Base-by-base conservation (phyloP, 2,888 invertebrate species). In the Chorisops tibialis region DNA sequence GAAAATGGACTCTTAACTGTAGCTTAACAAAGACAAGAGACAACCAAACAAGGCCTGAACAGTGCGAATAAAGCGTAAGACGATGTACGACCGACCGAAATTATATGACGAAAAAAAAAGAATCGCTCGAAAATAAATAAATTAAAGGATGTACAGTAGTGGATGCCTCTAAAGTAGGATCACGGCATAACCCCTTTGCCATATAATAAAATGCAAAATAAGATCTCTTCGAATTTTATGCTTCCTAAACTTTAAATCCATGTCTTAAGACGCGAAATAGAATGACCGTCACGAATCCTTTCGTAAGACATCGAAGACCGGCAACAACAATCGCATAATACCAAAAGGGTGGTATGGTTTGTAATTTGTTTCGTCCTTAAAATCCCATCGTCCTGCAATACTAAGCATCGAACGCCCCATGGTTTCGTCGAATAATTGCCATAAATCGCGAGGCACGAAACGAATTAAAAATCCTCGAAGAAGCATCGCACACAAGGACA, bases 211-310 rank as follows among this genome's bases (percentile, higher is more conserved):
- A 65, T 63, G 61, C 59, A 65, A 61, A 63, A 63, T 54, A 65
- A 65, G 63, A 63, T 65, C 61, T 65, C 51, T 61, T 43, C 54
- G 49, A 54, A 63, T 65, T 65, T 63, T 65, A 63, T 60, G 63
- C 62, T 62, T 62, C 62, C 52, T 60, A 65, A 63, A 63, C 59
- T 63, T 65, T 60, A 65, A 63, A 64, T 63, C 64, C 65, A 59
- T 62, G 64, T 67, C 69, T 69, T 70, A 70, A 70, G 70, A 68
- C 70, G 67, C 67, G 64, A 69, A 70, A 68, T 65, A 66, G 64
- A 70, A 70, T 70, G 70, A 70, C 70, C 70, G 70, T 69, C 69
- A 70, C 70, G 70, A 70, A 69, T 68, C 67, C 63, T 65, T 43
- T 45, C 30, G 43, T 35, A n/a, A 45, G 45, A 45, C 22, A 30